Conservation (phyloP, 2,797 vertebrate genomes). For the Xenentodon cancila region DNA sequence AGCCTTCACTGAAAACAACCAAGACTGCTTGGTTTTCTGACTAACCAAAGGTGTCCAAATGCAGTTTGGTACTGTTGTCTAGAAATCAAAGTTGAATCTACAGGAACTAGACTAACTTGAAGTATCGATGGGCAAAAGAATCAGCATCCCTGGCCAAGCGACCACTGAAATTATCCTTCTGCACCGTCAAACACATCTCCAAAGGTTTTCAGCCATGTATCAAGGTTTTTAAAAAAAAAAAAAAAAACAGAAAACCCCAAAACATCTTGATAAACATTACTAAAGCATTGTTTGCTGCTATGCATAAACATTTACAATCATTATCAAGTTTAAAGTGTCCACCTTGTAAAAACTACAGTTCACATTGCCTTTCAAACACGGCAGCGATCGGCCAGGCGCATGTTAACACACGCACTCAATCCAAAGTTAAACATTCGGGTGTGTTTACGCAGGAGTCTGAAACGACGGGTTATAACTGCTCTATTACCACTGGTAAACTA, state of each 20-base stretch:
- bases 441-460: slow-evolving; percentile 58
- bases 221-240: slow-evolving; percentile 2
- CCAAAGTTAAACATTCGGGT: slow-evolving; percentile 48
- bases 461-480: slow-evolving; percentile 40
- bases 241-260: too few species aligned
- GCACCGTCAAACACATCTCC: slow-evolving; percentile 26
- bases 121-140: too few species aligned
- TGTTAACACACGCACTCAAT: slow-evolving; percentile 43
- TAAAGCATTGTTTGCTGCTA: slow-evolving; percentile 28
- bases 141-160: too few species aligned
- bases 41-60: too few species aligned
- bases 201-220: slow-evolving; percentile 21
- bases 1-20: too few species aligned
- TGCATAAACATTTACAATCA: slow-evolving; percentile 78
- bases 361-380: slow-evolving; percentile 33
- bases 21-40: too few species aligned
- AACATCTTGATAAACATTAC: slow-evolving; percentile 29
- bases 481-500: slow-evolving; percentile 56
- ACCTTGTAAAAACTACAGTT: slow-evolving; percentile 55
- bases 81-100: too few species aligned
- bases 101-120: too few species aligned
- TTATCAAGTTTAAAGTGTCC: slow-evolving; percentile 56
- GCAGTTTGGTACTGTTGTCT: too few species aligned
- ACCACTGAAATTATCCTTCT: slow-evolving; percentile 14
- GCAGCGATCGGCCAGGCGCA: slow-evolving; percentile 28